Conservation (phyloP, 2,888 invertebrate species). For the Hipparchia semele region DNA sequence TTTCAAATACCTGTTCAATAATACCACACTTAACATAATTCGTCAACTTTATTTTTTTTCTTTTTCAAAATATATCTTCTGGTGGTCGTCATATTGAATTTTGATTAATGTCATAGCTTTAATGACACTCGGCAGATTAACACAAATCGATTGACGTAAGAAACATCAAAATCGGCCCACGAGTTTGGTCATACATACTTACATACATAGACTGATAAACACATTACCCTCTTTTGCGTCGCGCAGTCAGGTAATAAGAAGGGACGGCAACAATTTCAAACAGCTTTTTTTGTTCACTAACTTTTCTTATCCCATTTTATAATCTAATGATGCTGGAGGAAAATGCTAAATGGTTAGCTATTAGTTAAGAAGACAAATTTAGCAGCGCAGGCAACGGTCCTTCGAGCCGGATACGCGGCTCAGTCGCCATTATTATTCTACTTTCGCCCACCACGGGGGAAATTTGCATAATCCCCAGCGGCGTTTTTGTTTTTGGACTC, state of each 20-base stretch:
- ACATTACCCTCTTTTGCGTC: too few species aligned
- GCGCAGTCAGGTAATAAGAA: neutral
- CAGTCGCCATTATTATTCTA: slow-evolving; percentile 68
- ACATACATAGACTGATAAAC: too few species aligned
- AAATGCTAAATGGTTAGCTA: slow-evolving; percentile 56
- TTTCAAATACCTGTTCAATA: too few species aligned
- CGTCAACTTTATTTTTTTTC: too few species aligned
- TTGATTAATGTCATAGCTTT: too few species aligned
- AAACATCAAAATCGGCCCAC: too few species aligned
- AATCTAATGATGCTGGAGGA: slow-evolving; percentile 17
- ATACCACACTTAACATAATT: too few species aligned
- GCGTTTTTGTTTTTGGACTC: slow-evolving; percentile 53
- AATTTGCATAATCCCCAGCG: slow-evolving; percentile 67
- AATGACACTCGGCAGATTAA: too few species aligned
- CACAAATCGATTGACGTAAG: too few species aligned
- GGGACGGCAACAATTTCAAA: slow-evolving; percentile 15
- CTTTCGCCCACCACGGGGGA: slow-evolving; percentile 62
- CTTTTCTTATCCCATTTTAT: slow-evolving; percentile 7
- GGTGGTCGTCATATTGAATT: too few species aligned
- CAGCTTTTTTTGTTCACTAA: slow-evolving; percentile 13
- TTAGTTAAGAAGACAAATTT: slow-evolving; percentile 75
- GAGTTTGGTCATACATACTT: too few species aligned
- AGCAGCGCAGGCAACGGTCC: slow-evolving; percentile 66
- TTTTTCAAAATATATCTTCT: too few species aligned
- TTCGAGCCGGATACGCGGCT: slow-evolving; percentile 54